Base-by-base conservation (phyloP, 2,888 invertebrate species). In the Acanthopleura granulata region DNA sequence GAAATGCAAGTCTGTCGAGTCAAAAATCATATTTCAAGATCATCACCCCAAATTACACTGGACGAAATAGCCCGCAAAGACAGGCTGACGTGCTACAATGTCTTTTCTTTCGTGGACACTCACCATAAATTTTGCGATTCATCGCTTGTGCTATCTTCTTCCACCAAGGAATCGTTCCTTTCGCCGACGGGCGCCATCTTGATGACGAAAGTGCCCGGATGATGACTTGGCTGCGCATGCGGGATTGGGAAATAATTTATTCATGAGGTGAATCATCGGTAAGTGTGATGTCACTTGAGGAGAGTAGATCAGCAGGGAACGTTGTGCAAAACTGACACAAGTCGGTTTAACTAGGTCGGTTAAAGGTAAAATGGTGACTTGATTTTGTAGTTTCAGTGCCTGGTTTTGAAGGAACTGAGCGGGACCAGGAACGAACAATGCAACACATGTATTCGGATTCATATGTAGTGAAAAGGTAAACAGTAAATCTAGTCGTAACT, bases 121-220 rank as follows among this genome's bases (percentile, higher is more conserved):
- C 82, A 88, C 88, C 88, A 89, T 73, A 89, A 78, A 83, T 87
- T 89, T 77, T 89, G 85, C 51, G 85, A 82, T 62, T 87, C 86
- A 18, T 82, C 84, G 61, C 79, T 74, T 61, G 75, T 80, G 75
- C 81, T 83, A 62, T 85, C 84, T 77, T 86, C 86, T 70, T 83
- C 86, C 71, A 80, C 81, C 74, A 82, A 76, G 73, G 82, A 80
- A 78, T 84, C 85, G 83, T 82, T 81, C 83, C 82, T 84, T 77
- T 87, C 88, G 80, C 84, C 86, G 82, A 84, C 83, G 82, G 87
- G 87, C 87, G 88, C 88, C 88, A 89, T 89, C 81, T 89, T 87
- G 86, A 81, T 81, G 80, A 83, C 79, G 79, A 83, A 83, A 78
- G 77, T 81, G 77, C 81, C 79, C 76, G 77, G 77, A 77, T 77